Evolutionary conservation across 2,888 invertebrate genomes (phyloP), one percentile per base, ranked within the genome.

Genomic region (Ecliptopera silaceata): DNA sequence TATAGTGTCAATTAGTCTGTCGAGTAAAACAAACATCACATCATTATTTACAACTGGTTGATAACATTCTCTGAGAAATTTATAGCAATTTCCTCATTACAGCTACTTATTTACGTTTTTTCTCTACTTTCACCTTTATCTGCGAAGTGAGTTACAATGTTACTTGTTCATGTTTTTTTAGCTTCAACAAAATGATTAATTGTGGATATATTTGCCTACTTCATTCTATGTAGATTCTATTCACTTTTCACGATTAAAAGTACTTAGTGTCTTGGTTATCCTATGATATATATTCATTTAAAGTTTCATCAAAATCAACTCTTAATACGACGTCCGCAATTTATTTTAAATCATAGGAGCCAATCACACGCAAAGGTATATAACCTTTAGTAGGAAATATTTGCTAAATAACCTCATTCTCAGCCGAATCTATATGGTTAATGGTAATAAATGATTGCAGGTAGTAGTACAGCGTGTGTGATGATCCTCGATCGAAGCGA

Each of bases 391-490:
- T 2, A 26, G 11, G 2, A 31, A 31, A 31, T n/a, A 11, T n/a
- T 31, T 31, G 1, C 11, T n/a, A 31, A 31, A n/a, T n/a, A 31
- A 11, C 31, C n/a, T 31, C 31, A n/a, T 31, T 34, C 32, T 32
- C 34, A 34, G 12, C 34, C 11, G 41, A 12, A n/a, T 0, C 12
- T 10, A 29, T 36, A 26, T 20, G 10, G 6, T 12, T 15, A 3
- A 26, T 20, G 10, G 6, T 12, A 13, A 3, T 36, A 2, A n/a
- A 5, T 59, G 49, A 26, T 59, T 59, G 22, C 85, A 97, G 98
- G 98, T 72, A 99, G 99, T 90, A 98, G 98, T 84, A 99, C 99
- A 66, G 99, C 99, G 1, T 99, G 99, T 87, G 96, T 99, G 56
- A 96, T 99, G 79, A 95, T 98, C 67, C 92, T 99, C 62, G 97